phyloP scores from a whole-genome alignment of 2,797 vertebrate genomes.

The Danio jaintianensis region DNA sequence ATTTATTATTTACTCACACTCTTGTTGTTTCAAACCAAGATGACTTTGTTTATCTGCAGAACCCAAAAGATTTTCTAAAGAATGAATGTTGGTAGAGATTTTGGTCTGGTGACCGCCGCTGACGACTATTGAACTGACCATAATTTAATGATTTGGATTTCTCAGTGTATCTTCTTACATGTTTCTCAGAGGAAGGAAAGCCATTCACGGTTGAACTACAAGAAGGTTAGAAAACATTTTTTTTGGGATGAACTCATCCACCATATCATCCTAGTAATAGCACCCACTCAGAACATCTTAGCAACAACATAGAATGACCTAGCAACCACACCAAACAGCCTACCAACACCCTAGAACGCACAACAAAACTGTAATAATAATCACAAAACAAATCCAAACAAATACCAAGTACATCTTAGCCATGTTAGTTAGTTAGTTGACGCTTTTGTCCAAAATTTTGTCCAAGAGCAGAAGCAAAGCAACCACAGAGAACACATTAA shows the following conservation, averaged over 20 bases:
- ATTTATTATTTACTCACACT: neutral
- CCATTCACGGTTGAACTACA: too few relatives aligned
- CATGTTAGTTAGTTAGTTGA: too few relatives aligned
- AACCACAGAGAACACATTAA: too few relatives aligned
- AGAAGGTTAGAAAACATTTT: neutral
- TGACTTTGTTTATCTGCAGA: too few relatives aligned
- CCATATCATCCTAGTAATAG: neutral
- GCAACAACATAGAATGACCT: neutral
- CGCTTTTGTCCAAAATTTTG: too few relatives aligned
- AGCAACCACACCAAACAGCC: neutral
- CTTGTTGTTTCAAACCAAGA: neutral
- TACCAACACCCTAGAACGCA: neutral
- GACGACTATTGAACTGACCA: too few relatives aligned
- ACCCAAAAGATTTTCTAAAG: neutral
- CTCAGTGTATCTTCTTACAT: neutral
- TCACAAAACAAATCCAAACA: too few relatives aligned
- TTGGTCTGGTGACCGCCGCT: too few relatives aligned
- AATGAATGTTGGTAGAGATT: neutral
- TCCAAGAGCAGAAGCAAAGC: too few relatives aligned
- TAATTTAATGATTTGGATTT: too few relatives aligned
- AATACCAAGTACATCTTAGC: too few relatives aligned
- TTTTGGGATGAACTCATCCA: neutral
- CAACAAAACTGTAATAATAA: too few relatives aligned
- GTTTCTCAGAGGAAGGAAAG: neutral
- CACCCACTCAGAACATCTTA: neutral